A percentile compares a stretch with the other conserved stretches of the same genome.
Evolutionary conservation across 2,888 invertebrate genomes (phyloP).

Genomic region (Sinohyriopsis cumingii): DNA sequence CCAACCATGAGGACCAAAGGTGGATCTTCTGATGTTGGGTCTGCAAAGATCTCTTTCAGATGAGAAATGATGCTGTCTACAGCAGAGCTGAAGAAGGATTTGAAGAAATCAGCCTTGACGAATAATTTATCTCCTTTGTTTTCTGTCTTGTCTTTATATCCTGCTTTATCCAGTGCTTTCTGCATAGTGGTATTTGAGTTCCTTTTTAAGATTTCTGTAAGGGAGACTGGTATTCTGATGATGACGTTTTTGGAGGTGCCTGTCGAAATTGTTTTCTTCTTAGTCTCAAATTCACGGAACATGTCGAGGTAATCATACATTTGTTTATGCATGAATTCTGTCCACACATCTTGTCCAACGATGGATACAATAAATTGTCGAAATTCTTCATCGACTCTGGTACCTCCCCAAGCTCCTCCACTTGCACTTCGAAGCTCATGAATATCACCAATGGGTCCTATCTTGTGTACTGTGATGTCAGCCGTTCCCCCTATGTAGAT

Average conservation of each 20-base stretch:
- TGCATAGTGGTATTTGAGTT: slow-evolving; percentile 9
- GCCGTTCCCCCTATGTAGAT: slow-evolving; percentile 15
- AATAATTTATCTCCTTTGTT: slow-evolving; percentile 16
- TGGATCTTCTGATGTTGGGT: slow-evolving; percentile 1
- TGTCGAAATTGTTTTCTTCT: slow-evolving; percentile 14
- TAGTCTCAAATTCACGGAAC: slow-evolving; percentile 10
- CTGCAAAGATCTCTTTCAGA: slow-evolving; percentile 10
- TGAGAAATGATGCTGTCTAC: slow-evolving; percentile 9
- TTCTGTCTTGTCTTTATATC: slow-evolving; percentile 8
- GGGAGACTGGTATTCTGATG: slow-evolving; percentile 10
- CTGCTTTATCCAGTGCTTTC: slow-evolving; percentile 8
- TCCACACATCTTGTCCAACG: slow-evolving; percentile 14
- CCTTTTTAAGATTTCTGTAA: slow-evolving; percentile 4
- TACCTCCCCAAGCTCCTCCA: slow-evolving; percentile 22
- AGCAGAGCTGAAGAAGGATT: slow-evolving; percentile 8
- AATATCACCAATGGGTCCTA: slow-evolving; percentile 7
- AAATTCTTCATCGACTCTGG: slow-evolving; percentile 16
- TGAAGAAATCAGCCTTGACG: slow-evolving; percentile 7
- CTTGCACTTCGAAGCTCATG: slow-evolving; percentile 15
- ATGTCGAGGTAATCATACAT: slow-evolving; percentile 11
- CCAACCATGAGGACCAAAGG: slow-evolving; percentile 12
- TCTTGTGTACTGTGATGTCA: slow-evolving; percentile 16
- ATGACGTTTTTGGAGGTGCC: slow-evolving; percentile 7
- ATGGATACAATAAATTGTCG: slow-evolving; percentile 10
- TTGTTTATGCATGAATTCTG: slow-evolving; percentile 10